Evolutionary conservation across 2,113 vertebrate species (phyloP).

Genomic region (Hypanus sabinus): DNA sequence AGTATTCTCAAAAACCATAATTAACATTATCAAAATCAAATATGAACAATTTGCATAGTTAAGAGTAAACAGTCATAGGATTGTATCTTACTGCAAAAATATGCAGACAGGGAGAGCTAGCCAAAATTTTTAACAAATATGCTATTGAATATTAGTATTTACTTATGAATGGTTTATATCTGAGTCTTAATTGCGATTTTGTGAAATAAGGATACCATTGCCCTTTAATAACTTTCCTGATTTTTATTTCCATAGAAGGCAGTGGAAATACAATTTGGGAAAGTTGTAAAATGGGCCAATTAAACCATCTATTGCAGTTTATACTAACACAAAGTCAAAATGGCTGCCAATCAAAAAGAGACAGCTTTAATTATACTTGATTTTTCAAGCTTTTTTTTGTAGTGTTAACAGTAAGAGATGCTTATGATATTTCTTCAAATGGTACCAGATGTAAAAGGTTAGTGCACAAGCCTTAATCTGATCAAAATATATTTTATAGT

Average conservation of each 20-base stretch:
- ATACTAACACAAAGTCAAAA: not conserved
- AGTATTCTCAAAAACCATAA: not conserved
- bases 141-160: not conserved
- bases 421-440: not conserved
- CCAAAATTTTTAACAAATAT: not conserved
- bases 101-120: not conserved
- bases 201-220: not conserved
- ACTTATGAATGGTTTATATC: not conserved
- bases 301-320: not conserved
- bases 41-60: slow-evolving; percentile 1
- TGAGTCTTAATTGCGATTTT: not conserved
- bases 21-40: not conserved
- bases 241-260: not conserved
- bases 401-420: not conserved
- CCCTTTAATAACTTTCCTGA: not conserved
- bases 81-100: not conserved
- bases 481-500: not conserved
- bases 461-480: not conserved
- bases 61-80: not conserved
- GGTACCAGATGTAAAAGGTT: not conserved
- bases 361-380: not conserved
- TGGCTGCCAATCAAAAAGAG: not conserved
- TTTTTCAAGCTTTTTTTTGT: not conserved
- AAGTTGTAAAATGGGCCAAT: not conserved
- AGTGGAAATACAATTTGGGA: not conserved